Conservation (phyloP, 2,797 vertebrate species). For the Hapalemur alaotrensis region DNA sequence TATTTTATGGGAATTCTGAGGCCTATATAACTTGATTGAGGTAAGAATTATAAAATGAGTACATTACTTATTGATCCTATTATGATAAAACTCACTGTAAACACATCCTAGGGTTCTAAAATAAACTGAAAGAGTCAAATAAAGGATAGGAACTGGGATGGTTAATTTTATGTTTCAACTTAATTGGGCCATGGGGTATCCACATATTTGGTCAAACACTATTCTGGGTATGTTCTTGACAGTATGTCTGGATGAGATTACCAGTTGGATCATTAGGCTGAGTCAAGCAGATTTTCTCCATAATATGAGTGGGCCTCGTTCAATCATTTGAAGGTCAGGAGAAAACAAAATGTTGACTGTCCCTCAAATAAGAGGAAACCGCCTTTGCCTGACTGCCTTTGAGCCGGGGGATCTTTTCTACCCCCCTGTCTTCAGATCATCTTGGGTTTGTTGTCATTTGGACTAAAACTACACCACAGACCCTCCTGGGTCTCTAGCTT, state of each 20-base stretch:
- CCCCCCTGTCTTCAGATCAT: background rate
- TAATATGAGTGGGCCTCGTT: background rate
- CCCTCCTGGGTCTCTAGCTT: background rate
- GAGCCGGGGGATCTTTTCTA: background rate
- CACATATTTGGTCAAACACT: background rate
- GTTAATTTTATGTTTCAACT: background rate
- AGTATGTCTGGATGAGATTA: background rate
- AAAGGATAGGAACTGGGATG: background rate
- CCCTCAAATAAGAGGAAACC: background rate
- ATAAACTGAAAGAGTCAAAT: background rate
- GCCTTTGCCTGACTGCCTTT: background rate
- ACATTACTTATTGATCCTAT: background rate
- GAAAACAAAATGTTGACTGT: background rate
- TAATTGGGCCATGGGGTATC: background rate
- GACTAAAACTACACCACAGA: background rate
- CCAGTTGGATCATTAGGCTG: background rate
- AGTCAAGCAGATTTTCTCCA: background rate
- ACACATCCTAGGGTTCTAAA: background rate
- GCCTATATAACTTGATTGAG: background rate
- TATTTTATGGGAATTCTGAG: background rate
- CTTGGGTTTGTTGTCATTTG: background rate
- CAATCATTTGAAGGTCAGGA: background rate
- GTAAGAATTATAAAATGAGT: background rate
- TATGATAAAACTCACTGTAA: background rate
- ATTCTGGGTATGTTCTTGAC: background rate